Conservation (phyloP, 2,888 invertebrate species). For the Synergus umbraculus region DNA sequence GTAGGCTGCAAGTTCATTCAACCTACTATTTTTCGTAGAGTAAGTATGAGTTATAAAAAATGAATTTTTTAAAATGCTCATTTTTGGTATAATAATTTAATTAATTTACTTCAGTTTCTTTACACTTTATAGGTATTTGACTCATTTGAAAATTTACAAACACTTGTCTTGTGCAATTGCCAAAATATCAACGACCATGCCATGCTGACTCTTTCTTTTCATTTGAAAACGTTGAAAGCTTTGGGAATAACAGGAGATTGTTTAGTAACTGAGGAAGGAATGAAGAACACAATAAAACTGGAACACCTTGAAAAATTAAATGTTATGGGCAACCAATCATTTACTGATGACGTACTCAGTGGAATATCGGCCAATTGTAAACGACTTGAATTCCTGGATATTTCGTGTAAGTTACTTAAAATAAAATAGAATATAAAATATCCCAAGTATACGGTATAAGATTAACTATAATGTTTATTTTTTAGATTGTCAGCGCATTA, state of each 20-base stretch:
- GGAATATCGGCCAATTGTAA: slow-evolving; percentile 1
- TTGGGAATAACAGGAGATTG: background rate
- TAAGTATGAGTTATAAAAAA: background rate
- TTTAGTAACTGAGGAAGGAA: background rate
- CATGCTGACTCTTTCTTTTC: background rate
- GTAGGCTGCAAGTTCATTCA: background rate
- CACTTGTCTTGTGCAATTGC: slow-evolving; percentile 13
- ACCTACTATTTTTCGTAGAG: background rate
- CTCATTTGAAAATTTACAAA: slow-evolving; percentile 3
- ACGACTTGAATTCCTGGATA: background rate
- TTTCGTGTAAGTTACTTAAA: slow-evolving; percentile 6
- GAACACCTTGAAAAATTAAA: slow-evolving; percentile 3
- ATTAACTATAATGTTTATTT: background rate
- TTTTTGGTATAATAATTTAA: background rate
- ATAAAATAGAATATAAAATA: background rate
- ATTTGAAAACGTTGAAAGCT: slow-evolving; percentile 15
- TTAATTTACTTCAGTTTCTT: background rate
- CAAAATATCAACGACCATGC: background rate
- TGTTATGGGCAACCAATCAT: slow-evolving; percentile 5
- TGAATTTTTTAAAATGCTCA: background rate
- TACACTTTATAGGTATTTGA: slow-evolving; percentile 7
- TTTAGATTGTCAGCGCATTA: background rate
- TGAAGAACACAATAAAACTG: background rate
- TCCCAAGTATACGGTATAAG: background rate
- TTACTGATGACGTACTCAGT: background rate